Evolutionary conservation across 2,888 invertebrate species (phyloP), one percentile per base, ranked within the genome.

Genomic region (Mellilla xanthometata): DNA sequence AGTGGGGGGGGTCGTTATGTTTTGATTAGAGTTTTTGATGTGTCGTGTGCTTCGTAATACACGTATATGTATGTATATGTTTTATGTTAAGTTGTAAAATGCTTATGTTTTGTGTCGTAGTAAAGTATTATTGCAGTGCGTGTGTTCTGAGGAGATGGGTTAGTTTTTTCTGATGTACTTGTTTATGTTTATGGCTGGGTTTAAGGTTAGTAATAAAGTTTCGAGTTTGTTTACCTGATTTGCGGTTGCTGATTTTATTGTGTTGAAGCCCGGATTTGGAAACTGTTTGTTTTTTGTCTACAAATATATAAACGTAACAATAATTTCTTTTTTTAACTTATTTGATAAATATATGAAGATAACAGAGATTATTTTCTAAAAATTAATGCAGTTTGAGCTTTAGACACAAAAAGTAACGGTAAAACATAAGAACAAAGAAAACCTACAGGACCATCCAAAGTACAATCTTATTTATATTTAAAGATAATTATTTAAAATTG

Each of bases 1-100:
- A 52, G 62, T 60, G n/a, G 56, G 45, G 53, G 53, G 62, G 61
- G 62, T 63, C 65, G 68, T 74, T 70, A 72, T 68, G 74, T 74
- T 77, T 73, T 82, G 78, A 82, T 82, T 82, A 81, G 80, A 81
- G 81, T 82, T 82, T 83, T 83, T 81, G 81, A 83, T 81, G 81
- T 74, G 58, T 58, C 54, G 54, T 57, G 58, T 58, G 55, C 55
- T 49, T 52, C 59, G 49, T 54, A 57, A 56, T 60, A 53, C 49
- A 54, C 52, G 45, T 52, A 46, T 54, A 48, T 49, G 54, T 56
- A 48, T 49, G 54, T 56, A 53, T 59, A 50, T 58, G 55, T 63
- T 63, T 58, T 62, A 60, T 62, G 60, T 51, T 41, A 39, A 48
- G 55, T 54, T 56, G 57, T 57, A 57, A 57, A 57, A 57, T 53